Conservation (phyloP, 2,888 invertebrate genomes). For the Zelleria hepariella region DNA sequence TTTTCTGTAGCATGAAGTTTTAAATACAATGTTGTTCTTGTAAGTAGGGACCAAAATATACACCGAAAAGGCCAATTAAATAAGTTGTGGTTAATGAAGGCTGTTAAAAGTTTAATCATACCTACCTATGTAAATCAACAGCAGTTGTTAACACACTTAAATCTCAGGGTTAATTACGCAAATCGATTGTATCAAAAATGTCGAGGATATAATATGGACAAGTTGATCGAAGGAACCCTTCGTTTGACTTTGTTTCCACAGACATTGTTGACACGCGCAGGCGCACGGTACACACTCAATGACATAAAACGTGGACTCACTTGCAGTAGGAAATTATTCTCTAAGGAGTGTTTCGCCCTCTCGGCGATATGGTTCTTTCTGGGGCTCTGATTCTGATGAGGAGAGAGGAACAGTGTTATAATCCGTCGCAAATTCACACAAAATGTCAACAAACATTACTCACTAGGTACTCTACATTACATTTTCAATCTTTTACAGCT, state of each 20-base stretch:
- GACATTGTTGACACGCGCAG: neutral
- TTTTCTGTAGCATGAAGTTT: too few relatives aligned
- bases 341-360: constrained; percentile 69
- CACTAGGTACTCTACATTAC: neutral
- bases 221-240: too few relatives aligned
- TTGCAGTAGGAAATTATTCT: constrained; percentile 68
- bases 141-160: neutral
- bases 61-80: neutral
- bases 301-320: constrained; percentile 46
- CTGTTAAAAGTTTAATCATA: neutral
- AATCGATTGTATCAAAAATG: neutral
- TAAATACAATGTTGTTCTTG: too few relatives aligned
- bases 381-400: constrained; percentile 67
- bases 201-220: too few relatives aligned
- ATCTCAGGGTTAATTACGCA: neutral
- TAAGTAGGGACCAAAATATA: too few relatives aligned
- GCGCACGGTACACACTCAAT: constrained; percentile 18
- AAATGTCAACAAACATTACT: neutral
- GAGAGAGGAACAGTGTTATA: constrained; percentile 22
- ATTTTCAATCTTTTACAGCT: neutral
- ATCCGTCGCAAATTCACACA: neutral
- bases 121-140: neutral
- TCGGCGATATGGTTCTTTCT: constrained; percentile 68
- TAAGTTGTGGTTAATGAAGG: neutral
- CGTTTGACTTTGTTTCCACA: neutral